phyloP scores from a whole-genome alignment of 2,888 invertebrate species.

The Zele albiditarsus region DNA sequence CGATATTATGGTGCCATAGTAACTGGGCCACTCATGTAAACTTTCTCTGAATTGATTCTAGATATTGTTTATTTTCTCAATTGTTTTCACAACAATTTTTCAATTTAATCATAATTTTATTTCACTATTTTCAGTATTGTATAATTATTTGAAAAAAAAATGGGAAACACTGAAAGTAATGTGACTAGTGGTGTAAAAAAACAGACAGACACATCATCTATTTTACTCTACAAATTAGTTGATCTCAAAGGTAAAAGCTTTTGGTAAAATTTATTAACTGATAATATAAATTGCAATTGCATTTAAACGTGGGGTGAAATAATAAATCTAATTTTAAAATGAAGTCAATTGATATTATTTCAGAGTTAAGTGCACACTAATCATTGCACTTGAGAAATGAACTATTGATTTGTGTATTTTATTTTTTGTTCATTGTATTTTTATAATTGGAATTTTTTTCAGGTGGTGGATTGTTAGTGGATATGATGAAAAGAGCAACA shows the following conservation, averaged over 20 bases:
- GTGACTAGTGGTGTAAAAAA: constrained; percentile 97
- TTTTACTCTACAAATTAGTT: constrained; percentile 90
- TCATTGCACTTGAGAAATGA: not conserved
- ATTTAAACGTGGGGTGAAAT: constrained; percentile 4
- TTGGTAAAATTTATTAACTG: not conserved
- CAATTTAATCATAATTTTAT: not conserved
- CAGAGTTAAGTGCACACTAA: not conserved
- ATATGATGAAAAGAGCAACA: constrained; percentile 92
- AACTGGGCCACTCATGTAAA: not conserved
- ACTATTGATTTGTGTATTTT: no score
- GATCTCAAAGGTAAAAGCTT: constrained; percentile 85
- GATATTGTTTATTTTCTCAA: not conserved
- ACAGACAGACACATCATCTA: constrained; percentile 90
- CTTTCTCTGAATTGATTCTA: not conserved
- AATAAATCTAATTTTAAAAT: not conserved
- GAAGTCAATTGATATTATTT: not conserved
- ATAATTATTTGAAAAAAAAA: constrained; percentile 61
- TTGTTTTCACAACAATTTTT: no score
- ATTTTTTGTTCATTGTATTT: not conserved
- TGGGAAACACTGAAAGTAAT: constrained; percentile 90
- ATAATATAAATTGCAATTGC: constrained; percentile 1
- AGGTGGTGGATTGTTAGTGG: constrained; percentile 94
- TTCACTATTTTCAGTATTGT: not conserved
- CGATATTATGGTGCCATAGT: constrained; percentile 1
- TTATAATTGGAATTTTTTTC: constrained; percentile 26